Evolutionary conservation across 2,797 vertebrate genomes (phyloP).

Genomic region (Sarcophilus harrisii): DNA sequence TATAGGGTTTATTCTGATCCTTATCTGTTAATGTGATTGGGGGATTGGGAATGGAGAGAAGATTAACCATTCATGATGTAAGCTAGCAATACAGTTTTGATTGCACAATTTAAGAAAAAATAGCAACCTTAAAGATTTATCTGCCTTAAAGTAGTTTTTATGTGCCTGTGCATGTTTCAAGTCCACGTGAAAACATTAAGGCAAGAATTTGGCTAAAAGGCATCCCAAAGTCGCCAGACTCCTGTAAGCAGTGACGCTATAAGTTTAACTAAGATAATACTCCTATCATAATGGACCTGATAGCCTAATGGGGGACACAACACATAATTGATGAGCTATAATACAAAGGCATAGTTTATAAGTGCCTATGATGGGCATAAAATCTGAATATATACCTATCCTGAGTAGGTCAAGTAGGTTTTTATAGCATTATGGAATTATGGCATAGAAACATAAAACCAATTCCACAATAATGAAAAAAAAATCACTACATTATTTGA

Average conservation of each 20-base stretch:
- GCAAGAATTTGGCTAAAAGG: not conserved
- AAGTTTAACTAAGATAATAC: not conserved
- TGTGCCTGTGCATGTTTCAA: not conserved
- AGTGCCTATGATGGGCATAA: not conserved
- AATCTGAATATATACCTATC: not conserved
- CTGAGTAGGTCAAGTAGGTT: not conserved
- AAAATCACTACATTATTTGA: not conserved
- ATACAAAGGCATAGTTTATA: not conserved
- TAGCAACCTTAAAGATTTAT: not conserved
- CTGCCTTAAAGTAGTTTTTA: not conserved
- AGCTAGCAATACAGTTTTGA: conserved; percentile 1
- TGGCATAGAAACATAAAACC: not conserved
- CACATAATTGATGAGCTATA: not conserved
- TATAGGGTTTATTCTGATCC: conserved; percentile 48
- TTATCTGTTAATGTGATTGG: conserved; percentile 3
- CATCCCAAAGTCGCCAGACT: no score
- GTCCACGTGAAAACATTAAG: not conserved
- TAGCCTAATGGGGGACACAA: not conserved
- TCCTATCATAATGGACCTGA: not conserved
- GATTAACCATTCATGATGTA: not conserved
- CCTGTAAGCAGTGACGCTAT: no score
- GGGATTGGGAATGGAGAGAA: not conserved
- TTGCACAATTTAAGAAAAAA: conserved; percentile 32
- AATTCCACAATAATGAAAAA: not conserved
- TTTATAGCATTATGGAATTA: no score